Evolutionary conservation across 2,113 vertebrate genomes (phyloP).

Genomic region (Murina feae): DNA sequence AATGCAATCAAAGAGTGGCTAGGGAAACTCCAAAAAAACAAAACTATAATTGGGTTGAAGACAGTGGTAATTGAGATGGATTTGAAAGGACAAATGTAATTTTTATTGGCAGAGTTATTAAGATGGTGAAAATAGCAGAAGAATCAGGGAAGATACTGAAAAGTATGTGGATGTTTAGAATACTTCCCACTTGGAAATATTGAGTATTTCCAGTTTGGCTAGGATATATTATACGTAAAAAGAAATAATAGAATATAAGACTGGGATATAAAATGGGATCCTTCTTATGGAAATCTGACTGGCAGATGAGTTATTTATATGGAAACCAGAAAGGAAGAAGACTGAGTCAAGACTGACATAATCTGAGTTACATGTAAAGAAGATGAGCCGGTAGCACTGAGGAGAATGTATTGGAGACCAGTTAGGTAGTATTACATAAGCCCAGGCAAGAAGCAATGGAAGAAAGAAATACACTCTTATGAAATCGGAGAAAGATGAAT

Average conservation of each 20-base stretch:
- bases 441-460: neutral
- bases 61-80: neutral
- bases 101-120: neutral
- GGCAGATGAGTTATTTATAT: neutral
- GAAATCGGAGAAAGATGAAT: neutral
- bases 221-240: neutral
- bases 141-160: neutral
- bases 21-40: neutral
- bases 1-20: neutral
- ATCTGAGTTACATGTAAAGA: neutral
- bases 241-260: neutral
- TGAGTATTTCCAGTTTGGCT: neutral
- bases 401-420: neutral
- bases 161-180: neutral
- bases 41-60: neutral
- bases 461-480: neutral
- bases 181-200: neutral
- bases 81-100: neutral
- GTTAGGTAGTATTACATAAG: accelerated
- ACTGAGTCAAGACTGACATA: neutral
- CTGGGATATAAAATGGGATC: neutral
- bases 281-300: neutral
- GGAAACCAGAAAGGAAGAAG: neutral
- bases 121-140: neutral
- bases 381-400: neutral